Conservation (phyloP, 2,113 vertebrate genomes). For the Harpagus bidentatus region DNA sequence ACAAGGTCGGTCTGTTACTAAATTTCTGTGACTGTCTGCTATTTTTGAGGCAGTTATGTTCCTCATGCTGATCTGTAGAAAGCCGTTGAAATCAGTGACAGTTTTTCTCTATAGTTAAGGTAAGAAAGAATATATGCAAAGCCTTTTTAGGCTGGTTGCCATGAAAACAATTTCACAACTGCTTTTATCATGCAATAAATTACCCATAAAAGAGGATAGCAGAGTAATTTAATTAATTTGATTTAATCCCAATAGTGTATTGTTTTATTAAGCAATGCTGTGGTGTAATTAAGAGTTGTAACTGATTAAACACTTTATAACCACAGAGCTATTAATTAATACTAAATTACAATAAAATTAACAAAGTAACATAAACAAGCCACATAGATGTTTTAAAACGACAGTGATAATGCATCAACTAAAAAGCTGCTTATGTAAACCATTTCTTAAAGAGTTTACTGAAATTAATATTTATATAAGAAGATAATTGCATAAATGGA, state of each 20-base stretch:
- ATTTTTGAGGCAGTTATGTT: rapidly evolving
- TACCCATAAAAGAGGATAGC: not conserved
- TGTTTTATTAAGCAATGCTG: slow-evolving; percentile 28
- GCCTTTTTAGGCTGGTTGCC: not conserved
- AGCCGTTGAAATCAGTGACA: not conserved
- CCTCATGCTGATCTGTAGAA: not conserved
- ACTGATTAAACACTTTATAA: slow-evolving; percentile 14
- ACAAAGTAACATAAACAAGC: not conserved
- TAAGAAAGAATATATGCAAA: not conserved
- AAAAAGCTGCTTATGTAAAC: not conserved
- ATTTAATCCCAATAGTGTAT: not conserved
- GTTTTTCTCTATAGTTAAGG: not conserved
- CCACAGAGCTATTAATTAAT: slow-evolving; percentile 20
- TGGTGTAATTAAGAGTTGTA: slow-evolving; percentile 4
- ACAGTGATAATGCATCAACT: not conserved
- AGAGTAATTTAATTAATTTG: slow-evolving; percentile 18
- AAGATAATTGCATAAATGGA: not conserved
- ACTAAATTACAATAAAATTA: slow-evolving; percentile 38
- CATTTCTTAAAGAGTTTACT: not conserved
- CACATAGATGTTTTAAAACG: not conserved
- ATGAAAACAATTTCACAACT: not conserved
- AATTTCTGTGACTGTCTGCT: not conserved
- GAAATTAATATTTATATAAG: not conserved
- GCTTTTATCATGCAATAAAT: not conserved
- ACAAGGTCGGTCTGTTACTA: not conserved